Percentiles rank a stretch among this genome's conserved stretches.
Evolutionary conservation across 53 echinoderm and acorn worm species (phyloP).

Genomic region (Actinopyga echinites): DNA sequence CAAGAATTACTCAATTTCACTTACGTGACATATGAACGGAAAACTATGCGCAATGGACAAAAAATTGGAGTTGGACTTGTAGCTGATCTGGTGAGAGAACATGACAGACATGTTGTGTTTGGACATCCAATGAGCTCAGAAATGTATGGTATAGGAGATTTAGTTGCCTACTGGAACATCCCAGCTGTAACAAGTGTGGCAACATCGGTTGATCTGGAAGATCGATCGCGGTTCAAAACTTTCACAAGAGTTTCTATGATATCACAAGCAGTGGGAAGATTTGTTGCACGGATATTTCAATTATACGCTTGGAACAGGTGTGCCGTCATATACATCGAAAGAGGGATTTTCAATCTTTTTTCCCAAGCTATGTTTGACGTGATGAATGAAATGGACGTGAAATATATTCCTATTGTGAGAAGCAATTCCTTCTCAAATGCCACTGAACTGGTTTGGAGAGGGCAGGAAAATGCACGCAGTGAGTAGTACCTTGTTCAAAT

Average conservation of each 20-base stretch:
- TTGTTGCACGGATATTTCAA: neutral
- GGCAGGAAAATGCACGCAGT: too few relatives aligned
- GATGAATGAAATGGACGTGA: neutral
- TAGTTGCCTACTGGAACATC: constrained; percentile 34
- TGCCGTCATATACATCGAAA: neutral
- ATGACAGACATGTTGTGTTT: neutral
- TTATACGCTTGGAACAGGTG: neutral
- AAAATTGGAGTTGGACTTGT: too few relatives aligned
- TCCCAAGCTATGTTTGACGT: neutral
- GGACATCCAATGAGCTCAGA: neutral
- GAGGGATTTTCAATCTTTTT: neutral
- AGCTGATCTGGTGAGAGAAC: too few relatives aligned
- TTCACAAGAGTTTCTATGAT: constrained; percentile 41
- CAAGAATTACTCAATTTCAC: neutral
- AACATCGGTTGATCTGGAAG: constrained; percentile 36
- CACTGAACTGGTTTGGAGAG: too few relatives aligned
- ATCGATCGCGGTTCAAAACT: constrained; percentile 54
- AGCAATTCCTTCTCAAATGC: too few relatives aligned
- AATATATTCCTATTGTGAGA: neutral
- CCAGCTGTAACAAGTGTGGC: constrained; percentile 33
- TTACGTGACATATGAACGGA: neutral
- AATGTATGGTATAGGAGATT: neutral
- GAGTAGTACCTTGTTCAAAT: too few relatives aligned
- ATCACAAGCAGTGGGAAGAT: neutral
- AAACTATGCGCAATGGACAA: neutral